Base-by-base conservation (phyloP, 2,888 invertebrate genomes). In the Adineta ricciae region DNA sequence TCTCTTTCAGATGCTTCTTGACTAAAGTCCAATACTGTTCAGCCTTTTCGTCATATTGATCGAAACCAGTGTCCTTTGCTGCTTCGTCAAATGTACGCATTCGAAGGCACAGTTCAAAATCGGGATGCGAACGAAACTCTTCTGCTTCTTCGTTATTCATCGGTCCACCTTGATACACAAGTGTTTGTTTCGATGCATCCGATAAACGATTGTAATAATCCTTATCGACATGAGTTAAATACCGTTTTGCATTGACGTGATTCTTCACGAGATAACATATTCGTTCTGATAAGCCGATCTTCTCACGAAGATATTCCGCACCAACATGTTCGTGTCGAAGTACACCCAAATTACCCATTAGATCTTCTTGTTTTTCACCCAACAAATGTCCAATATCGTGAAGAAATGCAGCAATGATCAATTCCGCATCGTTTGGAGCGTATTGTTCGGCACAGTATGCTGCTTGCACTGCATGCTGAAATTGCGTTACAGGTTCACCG, bases 321-420 rank as follows among this genome's bases (percentile, higher is more conserved):
- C 78, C 78, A 78, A 78, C 24, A 11, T n/a, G 38, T 78, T 78
- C 78, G n/a, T 78, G 78, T 41, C 16, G 41, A 21, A 78, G 87
- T 72, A 88, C 87, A 27, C 87, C 87, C 16, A 87, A 86, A 14
- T 86, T 54, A 49, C 85, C 41, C 38, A 88, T 87, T 84, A 86
- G 88, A 11, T 87, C 83, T 19, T 87, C 88, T 0, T 88, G 88
- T 8, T 88, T 72, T 32, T 84, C 54, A 38, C 88, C 88, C 41
- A 88, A 86, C 86, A 88, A 88, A 54, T 84, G 84, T 14, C 88
- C 88, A 84, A 88, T 87, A 85, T 88, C 88, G 84, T 88, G 88
- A 19, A 88, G 87, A 73, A 88, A 87, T 7, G 88, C 88, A 19
- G 87, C 88, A 14, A 88, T 24, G 27, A 88, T 86, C 3, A 87